These are phyloP conservation scores for Tetheella fluctuosa DNA, from an alignment of 2,888 invertebrate species.

Conservation along the genomic window DNA sequence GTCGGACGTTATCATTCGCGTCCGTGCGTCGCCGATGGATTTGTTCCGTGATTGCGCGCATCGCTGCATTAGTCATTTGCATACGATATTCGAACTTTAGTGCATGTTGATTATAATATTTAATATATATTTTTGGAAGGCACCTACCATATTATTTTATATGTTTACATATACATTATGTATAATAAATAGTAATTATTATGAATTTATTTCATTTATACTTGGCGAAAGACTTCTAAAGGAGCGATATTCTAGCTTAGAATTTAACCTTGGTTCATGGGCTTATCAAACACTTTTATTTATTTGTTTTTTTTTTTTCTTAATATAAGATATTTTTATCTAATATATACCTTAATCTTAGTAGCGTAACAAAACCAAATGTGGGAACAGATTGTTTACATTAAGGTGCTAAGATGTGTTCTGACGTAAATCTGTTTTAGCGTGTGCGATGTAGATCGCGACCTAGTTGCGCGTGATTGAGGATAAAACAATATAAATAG, in stretches of 20 bases:
- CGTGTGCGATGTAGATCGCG: slow-evolving; percentile 77
- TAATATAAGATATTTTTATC: neutral
- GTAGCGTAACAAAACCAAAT: slow-evolving; percentile 30
- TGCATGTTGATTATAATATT: neutral
- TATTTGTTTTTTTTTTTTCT: too few relatives aligned
- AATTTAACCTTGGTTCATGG: too few relatives aligned
- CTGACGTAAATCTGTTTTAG: slow-evolving; percentile 63
- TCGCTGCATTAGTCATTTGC: slow-evolving; percentile 54
- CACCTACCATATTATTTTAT: neutral
- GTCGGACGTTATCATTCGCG: slow-evolving; percentile 73
- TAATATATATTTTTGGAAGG: neutral
- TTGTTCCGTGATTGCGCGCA: slow-evolving; percentile 71
- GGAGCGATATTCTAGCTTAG: too few relatives aligned
- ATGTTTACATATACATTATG: neutral
- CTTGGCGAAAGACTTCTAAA: too few relatives aligned
- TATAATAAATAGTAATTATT: too few relatives aligned
- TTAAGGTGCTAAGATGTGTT: slow-evolving; percentile 49
- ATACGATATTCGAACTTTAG: slow-evolving; percentile 14
- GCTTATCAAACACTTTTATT: too few relatives aligned
- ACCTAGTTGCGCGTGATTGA: slow-evolving; percentile 82
- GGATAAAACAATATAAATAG: slow-evolving; percentile 84
- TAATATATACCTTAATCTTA: slow-evolving; percentile 30
- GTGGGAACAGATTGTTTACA: slow-evolving; percentile 55
- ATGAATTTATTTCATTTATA: too few relatives aligned
- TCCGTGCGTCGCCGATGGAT: slow-evolving; percentile 62